Conservation (phyloP, 2,888 invertebrate species). For the Eupithecia inturbata region DNA sequence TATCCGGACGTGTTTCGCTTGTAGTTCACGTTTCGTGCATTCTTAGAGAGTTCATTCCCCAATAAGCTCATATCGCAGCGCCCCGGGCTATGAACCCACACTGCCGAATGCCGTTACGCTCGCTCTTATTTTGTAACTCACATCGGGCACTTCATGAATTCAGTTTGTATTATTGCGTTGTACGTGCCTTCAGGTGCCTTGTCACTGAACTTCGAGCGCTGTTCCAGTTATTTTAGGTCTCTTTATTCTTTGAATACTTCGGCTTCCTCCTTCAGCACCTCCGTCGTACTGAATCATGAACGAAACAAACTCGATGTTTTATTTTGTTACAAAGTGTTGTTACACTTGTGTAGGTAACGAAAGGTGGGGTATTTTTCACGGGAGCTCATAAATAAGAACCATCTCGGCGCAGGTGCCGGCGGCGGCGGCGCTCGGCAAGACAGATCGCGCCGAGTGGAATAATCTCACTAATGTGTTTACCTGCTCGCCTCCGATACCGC, state of each 20-base stretch:
- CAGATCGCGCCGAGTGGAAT: slow-evolving; percentile 58
- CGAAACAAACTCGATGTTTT: background rate
- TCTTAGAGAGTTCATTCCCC: background rate
- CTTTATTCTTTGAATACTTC: background rate
- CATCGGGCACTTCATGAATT: background rate
- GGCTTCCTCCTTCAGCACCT: background rate
- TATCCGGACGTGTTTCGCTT: background rate
- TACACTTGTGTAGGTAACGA: background rate
- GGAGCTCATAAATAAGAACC: background rate
- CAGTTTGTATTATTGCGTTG: background rate
- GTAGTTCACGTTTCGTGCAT: background rate
- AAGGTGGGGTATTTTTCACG: background rate
- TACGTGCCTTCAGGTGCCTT: background rate
- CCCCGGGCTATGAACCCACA: background rate
- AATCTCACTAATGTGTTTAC: slow-evolving; percentile 78
- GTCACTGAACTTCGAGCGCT: background rate
- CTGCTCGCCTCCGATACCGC: slow-evolving; percentile 66
- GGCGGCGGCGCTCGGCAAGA: slow-evolving; percentile 50
- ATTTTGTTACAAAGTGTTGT: background rate
- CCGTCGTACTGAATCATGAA: background rate
- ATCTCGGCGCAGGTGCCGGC: slow-evolving; percentile 13
- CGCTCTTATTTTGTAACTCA: background rate
- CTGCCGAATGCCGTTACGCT: background rate
- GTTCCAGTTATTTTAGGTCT: background rate
- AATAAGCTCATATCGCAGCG: background rate